These are phyloP conservation scores for Nothoprocta perdicaria DNA, from an alignment of 2,113 vertebrate species.

Conservation along the genomic window DNA sequence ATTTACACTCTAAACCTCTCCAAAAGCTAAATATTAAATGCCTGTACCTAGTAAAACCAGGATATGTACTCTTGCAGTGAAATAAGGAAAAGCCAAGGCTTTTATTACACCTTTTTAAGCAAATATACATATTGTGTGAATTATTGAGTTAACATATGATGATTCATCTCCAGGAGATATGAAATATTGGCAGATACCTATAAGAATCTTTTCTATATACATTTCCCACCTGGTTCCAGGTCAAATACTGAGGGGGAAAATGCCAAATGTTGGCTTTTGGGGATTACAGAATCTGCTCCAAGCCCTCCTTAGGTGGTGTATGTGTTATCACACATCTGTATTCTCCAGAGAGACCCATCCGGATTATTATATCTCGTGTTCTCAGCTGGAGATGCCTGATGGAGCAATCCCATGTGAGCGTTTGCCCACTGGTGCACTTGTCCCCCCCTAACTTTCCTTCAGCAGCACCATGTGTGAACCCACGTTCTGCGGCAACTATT, in stretches of 20 bases:
- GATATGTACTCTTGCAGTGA: background rate
- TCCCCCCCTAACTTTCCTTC: background rate
- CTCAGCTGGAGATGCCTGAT: background rate
- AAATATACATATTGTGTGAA: constrained; percentile 57
- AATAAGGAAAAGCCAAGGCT: constrained; percentile 47
- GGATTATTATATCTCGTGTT: background rate
- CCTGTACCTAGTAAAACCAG: background rate
- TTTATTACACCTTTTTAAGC: constrained; percentile 73
- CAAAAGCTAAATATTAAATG: background rate
- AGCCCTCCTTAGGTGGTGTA: background rate
- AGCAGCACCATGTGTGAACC: background rate
- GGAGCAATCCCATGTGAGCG: background rate
- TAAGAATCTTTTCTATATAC: background rate
- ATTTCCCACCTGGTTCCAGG: background rate
- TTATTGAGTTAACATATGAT: constrained; percentile 35
- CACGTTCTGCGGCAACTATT: background rate
- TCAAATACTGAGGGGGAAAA: background rate
- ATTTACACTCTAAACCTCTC: background rate
- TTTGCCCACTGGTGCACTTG: background rate
- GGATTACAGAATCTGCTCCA: background rate
- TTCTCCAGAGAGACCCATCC: background rate
- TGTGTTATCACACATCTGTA: background rate
- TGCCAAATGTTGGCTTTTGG: constrained; percentile 27
- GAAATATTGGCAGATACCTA: background rate
- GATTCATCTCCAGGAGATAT: constrained; percentile 24